These are phyloP conservation scores for Glyptemys insculpta DNA, from an alignment of 2,797 vertebrate genomes.

Conservation along the genomic window DNA sequence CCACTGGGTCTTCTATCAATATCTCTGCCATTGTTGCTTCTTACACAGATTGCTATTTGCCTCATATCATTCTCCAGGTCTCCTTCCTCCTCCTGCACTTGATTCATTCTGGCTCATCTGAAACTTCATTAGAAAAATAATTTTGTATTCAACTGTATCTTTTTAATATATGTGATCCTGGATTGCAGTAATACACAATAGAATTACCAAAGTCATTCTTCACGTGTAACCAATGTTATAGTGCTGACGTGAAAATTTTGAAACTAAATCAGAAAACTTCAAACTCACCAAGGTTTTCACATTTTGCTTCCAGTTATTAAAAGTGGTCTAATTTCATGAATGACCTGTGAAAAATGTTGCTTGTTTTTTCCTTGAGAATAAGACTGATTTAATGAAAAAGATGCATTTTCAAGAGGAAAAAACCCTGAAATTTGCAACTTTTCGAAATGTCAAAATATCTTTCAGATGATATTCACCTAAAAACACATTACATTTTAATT, in stretches of 20 bases:
- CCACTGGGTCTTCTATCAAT: slow-evolving; percentile 29
- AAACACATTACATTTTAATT: background rate
- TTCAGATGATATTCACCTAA: background rate
- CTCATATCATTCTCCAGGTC: background rate
- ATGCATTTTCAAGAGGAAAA: background rate
- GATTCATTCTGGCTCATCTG: background rate
- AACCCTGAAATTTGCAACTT: too few species aligned
- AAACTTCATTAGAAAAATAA: slow-evolving; percentile 48
- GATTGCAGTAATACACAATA: background rate
- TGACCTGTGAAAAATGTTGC: background rate
- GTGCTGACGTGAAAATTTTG: background rate
- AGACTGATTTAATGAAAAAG: background rate
- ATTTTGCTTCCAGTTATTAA: background rate
- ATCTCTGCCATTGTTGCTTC: slow-evolving; percentile 39
- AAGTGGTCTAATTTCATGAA: background rate
- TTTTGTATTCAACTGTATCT: background rate
- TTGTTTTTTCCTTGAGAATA: background rate
- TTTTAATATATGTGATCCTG: slow-evolving; percentile 6
- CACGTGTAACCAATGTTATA: background rate
- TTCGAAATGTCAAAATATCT: background rate
- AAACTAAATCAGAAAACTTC: background rate
- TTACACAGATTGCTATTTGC: slow-evolving; percentile 41
- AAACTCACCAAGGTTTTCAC: background rate
- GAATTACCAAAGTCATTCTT: slow-evolving; percentile 14
- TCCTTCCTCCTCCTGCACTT: background rate